Evolutionary conservation across 2,113 vertebrate species (phyloP).

Genomic region (Otocyon megalotis): DNA sequence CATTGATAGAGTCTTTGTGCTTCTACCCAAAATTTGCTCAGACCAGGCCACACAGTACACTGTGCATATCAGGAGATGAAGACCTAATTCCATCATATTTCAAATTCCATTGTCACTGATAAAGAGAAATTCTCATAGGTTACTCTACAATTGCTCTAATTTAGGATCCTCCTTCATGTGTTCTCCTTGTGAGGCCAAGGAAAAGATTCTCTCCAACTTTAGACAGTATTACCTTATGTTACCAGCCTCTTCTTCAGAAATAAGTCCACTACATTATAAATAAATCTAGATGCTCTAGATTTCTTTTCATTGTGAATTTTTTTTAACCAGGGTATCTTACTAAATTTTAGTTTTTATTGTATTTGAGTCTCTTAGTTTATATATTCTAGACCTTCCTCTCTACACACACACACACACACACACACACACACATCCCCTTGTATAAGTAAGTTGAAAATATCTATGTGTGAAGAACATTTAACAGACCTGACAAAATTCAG

Average conservation of each 20-base stretch:
- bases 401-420: rapidly evolving
- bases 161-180: background rate
- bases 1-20: background rate
- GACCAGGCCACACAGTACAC: background rate
- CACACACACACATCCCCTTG: too few species aligned
- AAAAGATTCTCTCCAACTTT: background rate
- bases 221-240: background rate
- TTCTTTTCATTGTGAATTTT: background rate
- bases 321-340: background rate
- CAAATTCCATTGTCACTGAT: background rate
- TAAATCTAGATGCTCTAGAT: background rate
- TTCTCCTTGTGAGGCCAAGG: background rate
- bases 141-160: background rate
- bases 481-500: background rate
- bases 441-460: background rate
- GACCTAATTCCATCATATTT: background rate
- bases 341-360: background rate
- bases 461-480: background rate
- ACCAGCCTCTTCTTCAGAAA: background rate
- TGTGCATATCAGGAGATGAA: background rate
- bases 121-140: background rate
- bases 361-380: background rate
- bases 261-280: background rate
- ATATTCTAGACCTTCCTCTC: background rate
- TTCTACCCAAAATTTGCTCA: background rate